Percentiles rank a stretch among this genome's conserved stretches.
phyloP scores from a whole-genome alignment of 2,888 invertebrate species.

The Pollenia amentaria region DNA sequence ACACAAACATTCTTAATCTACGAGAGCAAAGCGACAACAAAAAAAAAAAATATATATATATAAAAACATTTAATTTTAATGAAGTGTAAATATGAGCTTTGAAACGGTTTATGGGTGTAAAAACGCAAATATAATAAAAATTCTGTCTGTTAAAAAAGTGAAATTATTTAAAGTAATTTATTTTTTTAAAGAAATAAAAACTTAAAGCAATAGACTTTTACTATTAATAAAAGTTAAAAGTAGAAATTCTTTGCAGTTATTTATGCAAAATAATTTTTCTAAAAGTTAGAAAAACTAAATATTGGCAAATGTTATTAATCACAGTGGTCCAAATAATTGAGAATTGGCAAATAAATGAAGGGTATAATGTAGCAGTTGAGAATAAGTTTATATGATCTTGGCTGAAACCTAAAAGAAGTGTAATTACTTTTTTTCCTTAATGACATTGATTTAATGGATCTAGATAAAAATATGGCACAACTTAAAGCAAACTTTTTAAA shows the following conservation, averaged over 20 bases:
- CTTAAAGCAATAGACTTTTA: neutral
- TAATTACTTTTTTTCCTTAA: neutral
- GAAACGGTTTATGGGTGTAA: constrained; percentile 39
- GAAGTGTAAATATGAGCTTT: constrained; percentile 29
- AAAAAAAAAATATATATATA: constrained; percentile 37
- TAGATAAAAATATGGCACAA: neutral
- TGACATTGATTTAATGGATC: too few relatives aligned
- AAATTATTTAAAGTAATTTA: constrained; percentile 38
- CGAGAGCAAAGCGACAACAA: constrained; percentile 6
- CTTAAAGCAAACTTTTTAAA: neutral
- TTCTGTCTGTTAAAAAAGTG: constrained; percentile 29
- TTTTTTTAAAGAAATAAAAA: neutral
- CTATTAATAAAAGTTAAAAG: constrained; percentile 8
- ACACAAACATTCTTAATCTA: constrained; percentile 2
- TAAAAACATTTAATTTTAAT: constrained; percentile 34
- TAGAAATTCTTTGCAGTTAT: constrained; percentile 6
- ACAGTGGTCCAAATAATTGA: neutral
- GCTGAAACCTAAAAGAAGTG: neutral
- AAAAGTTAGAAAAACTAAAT: neutral
- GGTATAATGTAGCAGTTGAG: neutral
- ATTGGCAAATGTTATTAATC: constrained; percentile 7
- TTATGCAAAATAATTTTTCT: neutral
- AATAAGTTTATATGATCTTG: neutral
- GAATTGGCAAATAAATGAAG: neutral
- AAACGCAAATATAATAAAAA: neutral